These are phyloP conservation scores for Heliornis fulica DNA, from an alignment of 2,113 vertebrate species.

Conservation along the genomic window DNA sequence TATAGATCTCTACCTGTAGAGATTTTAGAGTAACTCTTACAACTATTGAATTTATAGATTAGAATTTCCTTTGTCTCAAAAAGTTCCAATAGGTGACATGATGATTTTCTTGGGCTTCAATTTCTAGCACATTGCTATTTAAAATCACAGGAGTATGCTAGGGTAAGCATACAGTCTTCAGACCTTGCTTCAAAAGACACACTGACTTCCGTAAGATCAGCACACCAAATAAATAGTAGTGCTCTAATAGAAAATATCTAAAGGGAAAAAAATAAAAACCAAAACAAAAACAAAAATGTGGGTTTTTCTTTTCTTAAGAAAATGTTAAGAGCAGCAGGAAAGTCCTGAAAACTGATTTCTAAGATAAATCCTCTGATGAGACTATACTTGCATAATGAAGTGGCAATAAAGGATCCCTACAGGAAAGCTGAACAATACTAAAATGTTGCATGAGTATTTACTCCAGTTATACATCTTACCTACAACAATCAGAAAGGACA, in stretches of 20 bases:
- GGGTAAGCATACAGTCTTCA: not conserved
- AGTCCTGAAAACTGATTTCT: not conserved
- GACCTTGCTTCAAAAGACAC: not conserved
- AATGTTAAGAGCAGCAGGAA: not conserved
- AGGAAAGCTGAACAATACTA: not conserved
- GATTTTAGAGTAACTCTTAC: not conserved
- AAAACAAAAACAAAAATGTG: too few relatives aligned
- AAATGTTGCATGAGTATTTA: not conserved
- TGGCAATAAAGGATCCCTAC: not conserved
- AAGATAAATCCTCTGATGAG: not conserved
- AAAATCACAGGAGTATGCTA: not conserved
- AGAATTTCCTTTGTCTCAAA: not conserved
- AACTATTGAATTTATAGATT: not conserved
- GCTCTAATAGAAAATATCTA: not conserved
- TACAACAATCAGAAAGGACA: not conserved
- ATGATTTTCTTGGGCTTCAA: not conserved
- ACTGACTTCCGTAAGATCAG: not conserved
- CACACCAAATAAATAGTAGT: not conserved
- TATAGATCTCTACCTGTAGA: not conserved
- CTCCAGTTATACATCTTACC: not conserved
- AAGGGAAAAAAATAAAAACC: not conserved
- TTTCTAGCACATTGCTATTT: not conserved
- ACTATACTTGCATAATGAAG: not conserved
- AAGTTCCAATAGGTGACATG: not conserved
- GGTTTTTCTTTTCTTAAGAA: not conserved